phyloP scores from a whole-genome alignment of 2,888 invertebrate genomes.

The Standfussiana lucernea region DNA sequence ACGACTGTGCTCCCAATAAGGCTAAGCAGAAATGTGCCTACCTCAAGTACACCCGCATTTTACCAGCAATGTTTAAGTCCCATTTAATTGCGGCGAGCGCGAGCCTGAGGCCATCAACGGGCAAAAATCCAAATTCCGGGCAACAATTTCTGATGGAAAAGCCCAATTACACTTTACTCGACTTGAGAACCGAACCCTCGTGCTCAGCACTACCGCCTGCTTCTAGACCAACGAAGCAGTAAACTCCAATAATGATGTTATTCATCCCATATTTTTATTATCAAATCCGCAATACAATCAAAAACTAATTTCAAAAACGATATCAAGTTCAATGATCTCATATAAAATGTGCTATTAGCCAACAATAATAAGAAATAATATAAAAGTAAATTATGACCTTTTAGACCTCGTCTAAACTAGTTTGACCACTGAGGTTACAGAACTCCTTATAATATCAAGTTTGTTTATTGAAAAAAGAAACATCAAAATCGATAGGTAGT shows the following conservation, averaged over 20 bases:
- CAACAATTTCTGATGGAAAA: not conserved
- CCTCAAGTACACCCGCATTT: not conserved
- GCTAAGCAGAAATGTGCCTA: not conserved
- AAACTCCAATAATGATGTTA: not conserved
- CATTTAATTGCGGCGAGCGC: not conserved
- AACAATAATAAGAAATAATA: slow-evolving; percentile 35
- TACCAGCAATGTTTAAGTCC: not conserved
- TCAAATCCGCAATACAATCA: not conserved
- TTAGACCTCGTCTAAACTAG: slow-evolving; percentile 34
- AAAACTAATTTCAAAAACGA: slow-evolving; percentile 42
- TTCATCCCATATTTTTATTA: slow-evolving; percentile 1
- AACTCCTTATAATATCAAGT: slow-evolving; percentile 44
- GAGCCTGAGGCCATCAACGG: not conserved
- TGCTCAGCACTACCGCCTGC: too few species aligned
- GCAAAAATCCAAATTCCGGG: not conserved
- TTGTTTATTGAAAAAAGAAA: slow-evolving; percentile 33
- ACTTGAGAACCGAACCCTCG: not conserved
- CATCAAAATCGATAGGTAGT: slow-evolving; percentile 6
- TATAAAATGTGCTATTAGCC: slow-evolving; percentile 28
- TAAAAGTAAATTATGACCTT: slow-evolving; percentile 33
- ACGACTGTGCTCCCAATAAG: not conserved
- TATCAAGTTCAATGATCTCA: slow-evolving; percentile 49
- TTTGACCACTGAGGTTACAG: slow-evolving; percentile 46
- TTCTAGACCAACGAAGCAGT: not conserved
- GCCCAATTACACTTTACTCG: not conserved